phyloP scores from a whole-genome alignment of 2,797 vertebrate genomes.

The Siniperca undulata region DNA sequence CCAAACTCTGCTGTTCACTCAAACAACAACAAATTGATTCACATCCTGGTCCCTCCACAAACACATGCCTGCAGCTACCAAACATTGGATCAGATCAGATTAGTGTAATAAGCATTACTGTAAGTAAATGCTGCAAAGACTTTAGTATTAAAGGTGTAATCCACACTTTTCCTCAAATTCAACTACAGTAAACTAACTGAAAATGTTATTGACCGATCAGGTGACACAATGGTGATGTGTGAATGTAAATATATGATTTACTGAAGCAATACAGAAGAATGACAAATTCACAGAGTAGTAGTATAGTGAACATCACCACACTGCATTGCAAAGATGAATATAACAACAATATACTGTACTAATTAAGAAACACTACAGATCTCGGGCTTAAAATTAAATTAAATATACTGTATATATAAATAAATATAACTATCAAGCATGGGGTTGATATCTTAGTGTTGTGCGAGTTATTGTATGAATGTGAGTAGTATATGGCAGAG shows the following conservation, averaged over 20 bases:
- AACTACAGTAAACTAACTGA: slow-evolving; percentile 1
- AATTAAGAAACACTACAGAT: neutral
- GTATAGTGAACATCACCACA: neutral
- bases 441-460: neutral
- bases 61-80: slow-evolving; percentile 21
- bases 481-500: neutral
- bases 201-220: neutral
- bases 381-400: neutral
- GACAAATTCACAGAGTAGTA: neutral
- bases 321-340: neutral
- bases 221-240: neutral
- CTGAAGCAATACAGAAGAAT: neutral
- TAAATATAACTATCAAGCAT: neutral
- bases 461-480: neutral
- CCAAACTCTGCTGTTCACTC: slow-evolving; percentile 11
- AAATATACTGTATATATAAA: no score
- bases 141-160: neutral
- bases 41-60: neutral
- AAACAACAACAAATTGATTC: slow-evolving; percentile 25
- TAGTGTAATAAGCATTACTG: neutral
- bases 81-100: neutral
- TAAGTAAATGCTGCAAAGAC: neutral
- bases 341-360: neutral
- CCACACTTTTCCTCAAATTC: neutral
- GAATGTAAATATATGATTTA: slow-evolving; percentile 4